Conservation (phyloP, 1,140 invertebrate species). For the Drosophila pruinosa region DNA sequence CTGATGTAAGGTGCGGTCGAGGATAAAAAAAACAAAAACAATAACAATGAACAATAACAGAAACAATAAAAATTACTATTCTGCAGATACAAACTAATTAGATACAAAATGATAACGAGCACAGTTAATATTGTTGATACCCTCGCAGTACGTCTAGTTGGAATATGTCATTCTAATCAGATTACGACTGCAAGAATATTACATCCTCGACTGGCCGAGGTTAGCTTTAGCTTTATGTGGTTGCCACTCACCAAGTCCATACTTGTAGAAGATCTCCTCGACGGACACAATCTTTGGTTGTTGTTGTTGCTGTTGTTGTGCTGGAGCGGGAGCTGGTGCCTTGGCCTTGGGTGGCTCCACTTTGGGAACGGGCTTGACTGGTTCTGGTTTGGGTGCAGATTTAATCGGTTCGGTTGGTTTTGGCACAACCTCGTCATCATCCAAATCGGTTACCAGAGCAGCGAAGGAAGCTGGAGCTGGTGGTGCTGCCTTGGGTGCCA, state of each 20-base stretch:
- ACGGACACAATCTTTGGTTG: constrained; percentile 80
- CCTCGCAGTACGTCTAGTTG: no score
- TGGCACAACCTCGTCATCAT: constrained; percentile 59
- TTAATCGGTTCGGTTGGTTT: constrained; percentile 30
- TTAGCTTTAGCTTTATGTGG: background rate
- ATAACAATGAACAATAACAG: constrained; percentile 24
- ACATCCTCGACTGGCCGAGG: no score
- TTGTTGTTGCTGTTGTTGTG: constrained; percentile 26
- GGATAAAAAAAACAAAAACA: constrained; percentile 23
- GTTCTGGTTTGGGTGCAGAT: constrained; percentile 47
- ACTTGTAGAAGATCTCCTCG: constrained; percentile 81
- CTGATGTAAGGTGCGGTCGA: constrained; percentile 30
- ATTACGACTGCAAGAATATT: background rate
- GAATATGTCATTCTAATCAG: background rate
- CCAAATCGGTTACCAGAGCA: constrained; percentile 68
- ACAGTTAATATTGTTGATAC: no score
- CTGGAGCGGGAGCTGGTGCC: background rate
- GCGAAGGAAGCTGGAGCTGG: constrained; percentile 10
- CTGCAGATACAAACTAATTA: constrained; percentile 18
- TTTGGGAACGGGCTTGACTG: constrained; percentile 17
- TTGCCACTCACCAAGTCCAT: constrained; percentile 72
- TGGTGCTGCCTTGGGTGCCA: constrained; percentile 19
- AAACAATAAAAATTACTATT: constrained; percentile 60
- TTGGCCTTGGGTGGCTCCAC: constrained; percentile 19
- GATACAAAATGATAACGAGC: no score